Conservation (phyloP, 2,113 vertebrate species). For the Colaptes auratus region DNA sequence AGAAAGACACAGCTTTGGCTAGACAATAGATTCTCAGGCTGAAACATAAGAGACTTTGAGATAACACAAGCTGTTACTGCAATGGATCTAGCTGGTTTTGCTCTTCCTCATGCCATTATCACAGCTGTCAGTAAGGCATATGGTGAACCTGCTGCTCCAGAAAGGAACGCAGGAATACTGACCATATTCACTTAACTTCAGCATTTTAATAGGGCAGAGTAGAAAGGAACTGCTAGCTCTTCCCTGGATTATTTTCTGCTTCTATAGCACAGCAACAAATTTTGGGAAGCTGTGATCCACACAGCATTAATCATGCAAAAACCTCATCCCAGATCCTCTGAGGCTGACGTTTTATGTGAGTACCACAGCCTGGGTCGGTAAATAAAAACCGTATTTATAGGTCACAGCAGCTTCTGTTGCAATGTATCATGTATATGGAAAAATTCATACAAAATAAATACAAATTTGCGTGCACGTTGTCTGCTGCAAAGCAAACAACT, state of each 20-base stretch:
- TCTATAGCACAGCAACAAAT: background rate
- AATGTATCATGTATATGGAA: too few species aligned
- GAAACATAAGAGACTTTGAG: background rate
- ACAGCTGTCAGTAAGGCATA: background rate
- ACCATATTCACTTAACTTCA: background rate
- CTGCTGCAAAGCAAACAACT: background rate
- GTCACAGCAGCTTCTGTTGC: rapidly evolving
- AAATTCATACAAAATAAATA: rapidly evolving
- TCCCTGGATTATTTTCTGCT: background rate
- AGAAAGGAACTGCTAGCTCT: background rate
- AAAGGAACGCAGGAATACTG: background rate
- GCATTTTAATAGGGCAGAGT: background rate
- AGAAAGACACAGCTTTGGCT: background rate
- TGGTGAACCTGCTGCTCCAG: background rate
- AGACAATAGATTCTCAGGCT: background rate
- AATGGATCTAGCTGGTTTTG: background rate
- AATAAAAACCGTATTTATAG: rapidly evolving
- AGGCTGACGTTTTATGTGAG: background rate
- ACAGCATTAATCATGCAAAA: rapidly evolving
- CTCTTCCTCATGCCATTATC: background rate
- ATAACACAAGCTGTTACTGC: background rate
- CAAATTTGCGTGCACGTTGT: rapidly evolving
- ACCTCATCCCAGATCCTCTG: background rate
- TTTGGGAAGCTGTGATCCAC: background rate
- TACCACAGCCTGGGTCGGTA: background rate